Evolutionary conservation across 2,113 vertebrate genomes (phyloP), one percentile per base, ranked within the genome.

Genomic region (Trachemys scripta): DNA sequence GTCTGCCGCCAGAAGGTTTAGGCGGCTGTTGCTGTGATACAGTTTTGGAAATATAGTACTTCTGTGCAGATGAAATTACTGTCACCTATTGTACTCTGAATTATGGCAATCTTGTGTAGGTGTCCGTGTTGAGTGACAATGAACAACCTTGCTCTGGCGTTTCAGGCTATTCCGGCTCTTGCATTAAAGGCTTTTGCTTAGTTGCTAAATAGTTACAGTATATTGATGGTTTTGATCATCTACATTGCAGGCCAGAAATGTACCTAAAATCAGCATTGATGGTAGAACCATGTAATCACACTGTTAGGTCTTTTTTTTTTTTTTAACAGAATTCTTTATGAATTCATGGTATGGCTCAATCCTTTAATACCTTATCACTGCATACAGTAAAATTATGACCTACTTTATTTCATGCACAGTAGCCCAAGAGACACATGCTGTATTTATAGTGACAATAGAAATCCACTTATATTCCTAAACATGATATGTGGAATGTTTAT

Each of bases 381-480:
- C 84, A 91, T 91, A 29, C 84, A 93, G 93, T 62, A 89, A 89
- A 50, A 42, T 57, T 53, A 86, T 89, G 92, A 92, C 65, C 81
- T 89, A 17, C 84, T 75, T 96, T 90, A 80, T 90, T 91, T 94
- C 92, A 94, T 93, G 92, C 92, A 87, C 19, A 72, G 65, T 38
- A 72, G 65, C 19, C 65, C 93, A 88, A 83, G 97, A 97, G 96
- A 96, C 38, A 2, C 0, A 0, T 0, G 0, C 35, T 11, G 53
- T 57, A 2, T 91, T 95, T 97, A 82, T n/a, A 65, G 96, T 82
- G 92, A 95, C 95, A 96, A 47, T 57, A 90, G 94, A 94, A 91
- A 94, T 93, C 83, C 91, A n/a, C 65, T 84, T 78, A 78, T 90
- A 80, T 93, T 95, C 96, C 92, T 94, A n/a, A 96, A 45, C 42